Evolutionary conservation across 2,888 invertebrate genomes (phyloP).

Genomic region (Pollenia griseotomentosa): DNA sequence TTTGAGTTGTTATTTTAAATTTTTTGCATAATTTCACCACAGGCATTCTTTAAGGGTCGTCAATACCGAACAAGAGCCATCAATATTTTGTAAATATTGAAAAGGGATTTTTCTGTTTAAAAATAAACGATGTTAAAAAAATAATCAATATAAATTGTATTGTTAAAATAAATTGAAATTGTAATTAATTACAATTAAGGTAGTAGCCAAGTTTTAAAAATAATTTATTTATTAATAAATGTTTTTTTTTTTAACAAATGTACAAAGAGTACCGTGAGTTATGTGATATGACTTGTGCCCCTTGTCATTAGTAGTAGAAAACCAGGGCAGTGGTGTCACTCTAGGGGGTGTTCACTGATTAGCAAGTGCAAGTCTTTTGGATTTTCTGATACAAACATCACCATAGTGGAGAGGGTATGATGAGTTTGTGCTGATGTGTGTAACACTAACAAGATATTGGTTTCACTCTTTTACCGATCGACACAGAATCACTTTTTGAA

Average conservation of each 20-base stretch:
- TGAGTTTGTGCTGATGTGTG: background rate
- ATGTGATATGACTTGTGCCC: conserved; percentile 41
- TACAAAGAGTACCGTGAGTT: background rate
- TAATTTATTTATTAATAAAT: background rate
- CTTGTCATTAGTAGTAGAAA: conserved; percentile 55
- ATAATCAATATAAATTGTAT: conserved; percentile 50
- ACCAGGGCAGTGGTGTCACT: conserved; percentile 49
- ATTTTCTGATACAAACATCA: background rate
- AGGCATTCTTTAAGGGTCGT: conserved; percentile 18
- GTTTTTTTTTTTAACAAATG: background rate
- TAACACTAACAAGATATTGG: no score
- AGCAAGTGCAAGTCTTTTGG: conserved; percentile 31
- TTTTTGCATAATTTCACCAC: conserved; percentile 72
- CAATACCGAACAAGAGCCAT: conserved; percentile 34
- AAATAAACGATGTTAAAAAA: conserved; percentile 23
- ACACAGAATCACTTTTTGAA: no score
- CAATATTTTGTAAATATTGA: conserved; percentile 72
- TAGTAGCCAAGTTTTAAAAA: conserved; percentile 5
- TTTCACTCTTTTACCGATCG: no score
- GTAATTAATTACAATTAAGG: conserved; percentile 72
- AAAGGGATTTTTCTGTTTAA: conserved; percentile 49
- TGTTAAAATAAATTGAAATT: conserved; percentile 39
- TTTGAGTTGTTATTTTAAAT: conserved; percentile 41
- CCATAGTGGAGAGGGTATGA: background rate
- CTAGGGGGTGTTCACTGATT: conserved; percentile 53